phyloP scores from a whole-genome alignment of 2,888 invertebrate species.

The Dryadula phaetusa region DNA sequence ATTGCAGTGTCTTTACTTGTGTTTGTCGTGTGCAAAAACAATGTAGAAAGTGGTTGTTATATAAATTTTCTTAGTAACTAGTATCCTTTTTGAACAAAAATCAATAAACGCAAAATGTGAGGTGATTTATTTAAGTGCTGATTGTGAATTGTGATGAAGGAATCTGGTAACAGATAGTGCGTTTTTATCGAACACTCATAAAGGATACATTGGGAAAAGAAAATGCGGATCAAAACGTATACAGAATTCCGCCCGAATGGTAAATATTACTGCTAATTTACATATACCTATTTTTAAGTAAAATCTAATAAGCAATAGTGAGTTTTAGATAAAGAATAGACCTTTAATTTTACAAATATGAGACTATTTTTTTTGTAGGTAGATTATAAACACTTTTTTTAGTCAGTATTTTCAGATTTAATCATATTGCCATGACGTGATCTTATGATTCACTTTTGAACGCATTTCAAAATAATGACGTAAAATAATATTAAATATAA shows the following conservation, averaged over 20 bases:
- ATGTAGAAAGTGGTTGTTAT: conserved; percentile 85
- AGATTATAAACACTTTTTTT: not conserved
- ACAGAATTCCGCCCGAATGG: conserved; percentile 82
- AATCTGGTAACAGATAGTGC: conserved; percentile 68
- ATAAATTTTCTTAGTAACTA: conserved; percentile 76
- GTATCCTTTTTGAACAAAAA: conserved; percentile 79
- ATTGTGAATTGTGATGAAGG: conserved; percentile 78
- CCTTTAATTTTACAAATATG: not conserved
- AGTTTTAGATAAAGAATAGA: not conserved
- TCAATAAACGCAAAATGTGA: conserved; percentile 76
- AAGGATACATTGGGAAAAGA: conserved; percentile 83
- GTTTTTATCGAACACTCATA: conserved; percentile 73
- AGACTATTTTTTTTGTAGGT: not conserved
- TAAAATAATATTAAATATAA: not conserved
- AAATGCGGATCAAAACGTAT: conserved; percentile 81
- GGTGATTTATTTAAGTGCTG: conserved; percentile 62
- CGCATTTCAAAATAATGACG: conserved; percentile 15
- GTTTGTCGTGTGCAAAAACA: conserved; percentile 83
- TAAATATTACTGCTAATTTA: conserved; percentile 58
- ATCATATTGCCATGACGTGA: conserved; percentile 22
- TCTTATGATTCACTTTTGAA: conserved; percentile 11
- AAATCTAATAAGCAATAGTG: not conserved
- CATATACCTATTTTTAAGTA: conserved; percentile 3
- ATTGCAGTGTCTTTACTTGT: conserved; percentile 83
- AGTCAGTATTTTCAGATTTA: conserved; percentile 9